phyloP scores from a whole-genome alignment of 2,888 invertebrate genomes.

The Noctua fimbriata region DNA sequence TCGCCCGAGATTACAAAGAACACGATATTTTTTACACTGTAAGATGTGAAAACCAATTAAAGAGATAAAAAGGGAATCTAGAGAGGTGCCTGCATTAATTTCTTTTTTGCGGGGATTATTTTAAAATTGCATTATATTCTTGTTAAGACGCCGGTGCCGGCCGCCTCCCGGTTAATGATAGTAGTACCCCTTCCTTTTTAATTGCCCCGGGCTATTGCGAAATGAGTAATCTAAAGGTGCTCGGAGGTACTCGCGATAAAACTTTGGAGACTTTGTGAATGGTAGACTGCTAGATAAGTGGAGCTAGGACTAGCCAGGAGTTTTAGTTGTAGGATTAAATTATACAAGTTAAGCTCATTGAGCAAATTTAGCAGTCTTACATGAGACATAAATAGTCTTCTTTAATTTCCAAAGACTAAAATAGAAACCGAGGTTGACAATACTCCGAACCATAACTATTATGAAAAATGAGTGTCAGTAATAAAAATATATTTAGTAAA shows the following conservation, averaged over 20 bases:
- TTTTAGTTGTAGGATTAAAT: conserved; percentile 19
- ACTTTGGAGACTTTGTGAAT: conserved; percentile 80
- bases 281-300: conserved; percentile 63
- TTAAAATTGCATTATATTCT: conserved; percentile 91
- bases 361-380: not conserved
- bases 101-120: conserved; percentile 90
- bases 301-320: conserved; percentile 6
- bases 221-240: conserved; percentile 89
- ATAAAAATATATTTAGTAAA: conserved; percentile 39
- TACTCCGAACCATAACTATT: not conserved
- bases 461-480: conserved; percentile 13
- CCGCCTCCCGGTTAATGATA: conserved; percentile 88
- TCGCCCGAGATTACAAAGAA: conserved; percentile 90
- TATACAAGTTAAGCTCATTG: not conserved
- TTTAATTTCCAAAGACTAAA: conserved; percentile 6
- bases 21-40: conserved; percentile 90
- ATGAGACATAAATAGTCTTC: not conserved
- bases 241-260: conserved; percentile 84
- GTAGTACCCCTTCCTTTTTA: conserved; percentile 90
- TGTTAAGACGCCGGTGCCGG: conserved; percentile 88
- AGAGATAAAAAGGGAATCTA: conserved; percentile 90
- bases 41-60: conserved; percentile 91
- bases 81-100: conserved; percentile 90
- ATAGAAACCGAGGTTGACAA: not conserved
- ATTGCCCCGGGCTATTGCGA: conserved; percentile 89